A percentile compares a stretch with the other conserved stretches of the same genome.
Conservation (phyloP, 2,113 vertebrate genomes). For the Corvus moneduloides region DNA sequence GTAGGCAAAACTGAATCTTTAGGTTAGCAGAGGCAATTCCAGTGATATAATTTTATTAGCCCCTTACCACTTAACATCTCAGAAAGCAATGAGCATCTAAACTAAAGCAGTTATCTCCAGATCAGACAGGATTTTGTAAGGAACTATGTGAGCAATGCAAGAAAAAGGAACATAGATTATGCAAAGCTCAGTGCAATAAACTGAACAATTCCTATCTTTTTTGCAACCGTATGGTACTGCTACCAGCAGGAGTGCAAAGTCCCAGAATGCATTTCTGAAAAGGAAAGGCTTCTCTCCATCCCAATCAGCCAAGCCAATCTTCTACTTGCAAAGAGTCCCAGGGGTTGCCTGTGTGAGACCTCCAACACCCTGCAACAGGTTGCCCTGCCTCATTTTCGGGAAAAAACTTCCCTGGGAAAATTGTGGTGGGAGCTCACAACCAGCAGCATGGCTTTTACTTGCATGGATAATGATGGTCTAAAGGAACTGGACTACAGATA, state of each 20-base stretch:
- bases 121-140: not conserved
- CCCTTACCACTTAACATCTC: not conserved
- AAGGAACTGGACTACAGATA: not conserved
- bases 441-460: not conserved
- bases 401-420: not conserved
- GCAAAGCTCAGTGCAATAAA: not conserved
- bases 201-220: not conserved
- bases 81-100: not conserved
- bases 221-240: not conserved
- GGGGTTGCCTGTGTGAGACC: not conserved
- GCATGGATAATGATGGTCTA: accelerated
- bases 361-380: not conserved
- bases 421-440: not conserved
- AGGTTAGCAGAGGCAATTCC: not conserved
- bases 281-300: not conserved
- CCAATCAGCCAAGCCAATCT: not conserved
- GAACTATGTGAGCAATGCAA: not conserved
- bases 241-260: not conserved
- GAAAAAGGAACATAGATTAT: not conserved
- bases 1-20: not conserved
- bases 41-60: not conserved
- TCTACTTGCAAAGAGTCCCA: not conserved
- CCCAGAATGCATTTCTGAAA: not conserved
- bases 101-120: not conserved
- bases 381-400: not conserved